Conservation (phyloP, 2,797 vertebrate species). For the Chaetophractus vellerosus region DNA sequence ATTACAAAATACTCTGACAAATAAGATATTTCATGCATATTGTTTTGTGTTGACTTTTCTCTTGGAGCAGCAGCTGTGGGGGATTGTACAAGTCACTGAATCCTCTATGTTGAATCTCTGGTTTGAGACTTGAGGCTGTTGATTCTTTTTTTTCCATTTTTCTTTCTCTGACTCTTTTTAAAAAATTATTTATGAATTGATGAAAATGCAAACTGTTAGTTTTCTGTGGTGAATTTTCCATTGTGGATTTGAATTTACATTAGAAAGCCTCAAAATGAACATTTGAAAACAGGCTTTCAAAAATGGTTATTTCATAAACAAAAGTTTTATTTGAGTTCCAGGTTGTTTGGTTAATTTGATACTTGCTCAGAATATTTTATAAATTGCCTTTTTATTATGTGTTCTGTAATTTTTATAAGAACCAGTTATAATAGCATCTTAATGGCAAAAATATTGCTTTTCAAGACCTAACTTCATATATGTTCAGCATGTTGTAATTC, state of each 20-base stretch:
- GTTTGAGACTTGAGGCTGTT: not conserved
- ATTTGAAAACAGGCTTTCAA: not conserved
- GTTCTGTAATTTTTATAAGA: not conserved
- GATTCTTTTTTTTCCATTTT: not conserved
- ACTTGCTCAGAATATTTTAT: slow-evolving; percentile 25
- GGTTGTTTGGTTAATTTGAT: slow-evolving; percentile 25
- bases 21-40: not conserved
- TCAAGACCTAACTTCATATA: not conserved
- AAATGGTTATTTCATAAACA: not conserved
- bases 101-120: not conserved
- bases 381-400: not conserved
- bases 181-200: slow-evolving; percentile 29
- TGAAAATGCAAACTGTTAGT: not conserved
- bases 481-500: not conserved
- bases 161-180: not conserved
- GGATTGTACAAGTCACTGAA: rapidly evolving
- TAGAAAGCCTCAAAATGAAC: not conserved
- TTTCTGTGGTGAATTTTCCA: not conserved
- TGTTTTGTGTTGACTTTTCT: not conserved
- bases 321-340: not conserved
- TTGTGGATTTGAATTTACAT: slow-evolving; percentile 61
- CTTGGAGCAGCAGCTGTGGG: not conserved
- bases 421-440: not conserved
- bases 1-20: not conserved
- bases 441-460: not conserved